Conservation (phyloP, 2,797 vertebrate species). For the Spatula clypeata region DNA sequence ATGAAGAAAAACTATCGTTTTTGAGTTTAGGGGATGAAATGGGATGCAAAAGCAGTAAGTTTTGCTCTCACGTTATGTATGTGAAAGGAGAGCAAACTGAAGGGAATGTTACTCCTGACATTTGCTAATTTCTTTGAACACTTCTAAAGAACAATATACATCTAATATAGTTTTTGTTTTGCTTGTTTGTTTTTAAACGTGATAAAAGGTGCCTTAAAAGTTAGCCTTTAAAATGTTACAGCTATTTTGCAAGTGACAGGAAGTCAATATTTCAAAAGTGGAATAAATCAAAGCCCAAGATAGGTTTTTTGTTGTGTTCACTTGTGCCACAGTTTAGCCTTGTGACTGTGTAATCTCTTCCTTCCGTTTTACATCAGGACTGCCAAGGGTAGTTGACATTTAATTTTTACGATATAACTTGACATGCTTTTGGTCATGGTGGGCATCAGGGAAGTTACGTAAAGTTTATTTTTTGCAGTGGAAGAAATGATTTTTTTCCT, state of each 20-base stretch:
- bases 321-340: neutral
- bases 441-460: neutral
- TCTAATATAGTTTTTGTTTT: neutral
- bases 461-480: slow-evolving; percentile 1
- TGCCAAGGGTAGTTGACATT: neutral
- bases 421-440: neutral
- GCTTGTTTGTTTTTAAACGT: neutral
- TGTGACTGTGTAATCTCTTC: neutral
- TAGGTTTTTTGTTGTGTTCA: neutral
- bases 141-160: neutral
- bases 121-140: accelerated
- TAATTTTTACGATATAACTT: neutral
- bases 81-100: neutral
- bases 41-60: neutral
- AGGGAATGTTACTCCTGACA: neutral
- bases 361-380: neutral
- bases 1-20: neutral
- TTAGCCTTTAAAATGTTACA: neutral
- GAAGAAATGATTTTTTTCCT: neutral
- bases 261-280: neutral
- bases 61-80: accelerated
- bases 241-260: neutral
- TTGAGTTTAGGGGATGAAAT: neutral
- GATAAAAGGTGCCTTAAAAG: neutral
- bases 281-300: neutral